Percentiles rank a stretch among this genome's conserved stretches.
These are phyloP conservation scores for Ahaetulla prasina DNA, from an alignment of 2,113 vertebrate genomes.

Conservation along the genomic window DNA sequence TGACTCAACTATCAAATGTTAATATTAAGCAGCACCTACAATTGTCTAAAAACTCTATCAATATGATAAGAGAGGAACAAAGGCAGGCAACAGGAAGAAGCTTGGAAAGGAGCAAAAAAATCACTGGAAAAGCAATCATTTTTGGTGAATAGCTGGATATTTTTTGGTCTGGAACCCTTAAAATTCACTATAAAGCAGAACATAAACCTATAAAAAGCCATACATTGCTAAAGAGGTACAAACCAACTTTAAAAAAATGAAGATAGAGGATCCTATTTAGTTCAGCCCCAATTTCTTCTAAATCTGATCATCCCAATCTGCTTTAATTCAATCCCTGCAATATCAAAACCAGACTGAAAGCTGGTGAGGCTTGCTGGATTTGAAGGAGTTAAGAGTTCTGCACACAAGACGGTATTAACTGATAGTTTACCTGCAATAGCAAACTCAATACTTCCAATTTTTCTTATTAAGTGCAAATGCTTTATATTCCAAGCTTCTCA, in stretches of 20 bases:
- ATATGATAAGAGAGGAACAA: background rate
- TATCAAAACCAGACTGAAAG: slow-evolving; percentile 55
- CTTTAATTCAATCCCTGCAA: slow-evolving; percentile 49
- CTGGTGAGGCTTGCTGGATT: slow-evolving; percentile 49
- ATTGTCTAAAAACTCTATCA: background rate
- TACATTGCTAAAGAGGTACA: background rate
- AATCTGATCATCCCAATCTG: slow-evolving; percentile 46
- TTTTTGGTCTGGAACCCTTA: background rate
- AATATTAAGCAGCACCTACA: background rate
- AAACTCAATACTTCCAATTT: slow-evolving; percentile 49
- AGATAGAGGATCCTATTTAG: background rate
- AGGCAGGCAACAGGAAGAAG: background rate
- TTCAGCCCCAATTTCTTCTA: slow-evolving; percentile 32
- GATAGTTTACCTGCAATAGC: slow-evolving; percentile 47
- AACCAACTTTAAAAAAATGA: background rate
- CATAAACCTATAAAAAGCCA: background rate
- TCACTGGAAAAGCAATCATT: background rate
- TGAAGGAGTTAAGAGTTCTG: slow-evolving; percentile 44
- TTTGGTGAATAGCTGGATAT: background rate
- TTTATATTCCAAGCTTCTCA: slow-evolving; percentile 53
- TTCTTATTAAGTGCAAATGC: slow-evolving; percentile 49
- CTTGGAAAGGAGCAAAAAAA: background rate
- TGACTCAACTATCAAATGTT: background rate
- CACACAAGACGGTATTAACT: slow-evolving; percentile 40
- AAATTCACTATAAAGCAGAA: background rate